Percentiles rank a stretch among this genome's conserved stretches.
Evolutionary conservation across 1,140 invertebrate genomes (phyloP).

Genomic region (Wiebesia pumilae): DNA sequence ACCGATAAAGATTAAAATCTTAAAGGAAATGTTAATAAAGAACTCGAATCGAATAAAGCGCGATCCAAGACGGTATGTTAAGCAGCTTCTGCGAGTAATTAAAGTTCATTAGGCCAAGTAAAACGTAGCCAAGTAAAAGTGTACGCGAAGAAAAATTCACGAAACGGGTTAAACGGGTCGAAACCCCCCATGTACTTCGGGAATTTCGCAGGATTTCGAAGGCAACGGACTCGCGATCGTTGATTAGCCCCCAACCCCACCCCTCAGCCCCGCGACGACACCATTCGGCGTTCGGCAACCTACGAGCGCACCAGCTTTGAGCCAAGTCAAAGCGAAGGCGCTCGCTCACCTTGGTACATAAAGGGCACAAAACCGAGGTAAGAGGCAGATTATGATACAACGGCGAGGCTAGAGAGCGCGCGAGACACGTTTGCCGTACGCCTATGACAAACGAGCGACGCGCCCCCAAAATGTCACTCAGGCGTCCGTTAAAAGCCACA

Average conservation of each 20-base stretch:
- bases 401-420: background rate
- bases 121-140: too few species aligned
- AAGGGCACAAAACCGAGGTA: background rate
- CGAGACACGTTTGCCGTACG: background rate
- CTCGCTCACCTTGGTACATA: background rate
- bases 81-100: background rate
- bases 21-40: background rate
- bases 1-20: slow-evolving; percentile 1
- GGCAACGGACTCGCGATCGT: background rate
- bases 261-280: too few species aligned
- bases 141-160: too few species aligned
- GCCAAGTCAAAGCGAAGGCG: background rate
- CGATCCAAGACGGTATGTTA: background rate
- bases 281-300: too few species aligned
- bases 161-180: too few species aligned
- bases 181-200: too few species aligned
- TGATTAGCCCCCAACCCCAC: background rate
- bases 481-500: slow-evolving; percentile 57
- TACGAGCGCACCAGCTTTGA: too few species aligned
- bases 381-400: background rate
- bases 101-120: too few species aligned
- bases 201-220: background rate
- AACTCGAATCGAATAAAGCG: background rate
- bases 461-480: slow-evolving; percentile 72
- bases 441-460: slow-evolving; percentile 70